These are phyloP conservation scores for Forbesichthys papilliferus DNA, from an alignment of 2,113 vertebrate species.

Conservation along the genomic window DNA sequence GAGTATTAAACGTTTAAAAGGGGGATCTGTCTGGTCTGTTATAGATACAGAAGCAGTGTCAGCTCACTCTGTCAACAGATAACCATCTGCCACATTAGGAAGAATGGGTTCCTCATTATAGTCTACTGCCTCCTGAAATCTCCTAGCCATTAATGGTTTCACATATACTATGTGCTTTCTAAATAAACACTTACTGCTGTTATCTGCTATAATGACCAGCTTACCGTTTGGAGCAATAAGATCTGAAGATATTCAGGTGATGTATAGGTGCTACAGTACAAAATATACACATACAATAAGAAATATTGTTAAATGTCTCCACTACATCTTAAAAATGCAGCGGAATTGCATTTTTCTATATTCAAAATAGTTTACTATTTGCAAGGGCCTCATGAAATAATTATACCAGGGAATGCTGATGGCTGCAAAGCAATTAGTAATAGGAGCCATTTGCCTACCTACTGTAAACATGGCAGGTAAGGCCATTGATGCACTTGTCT, in stretches of 20 bases:
- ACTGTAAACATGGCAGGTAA: conserved; percentile 61
- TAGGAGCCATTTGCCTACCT: conserved; percentile 42
- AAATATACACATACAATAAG: too few species aligned
- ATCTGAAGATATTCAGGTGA: neutral
- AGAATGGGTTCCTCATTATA: neutral
- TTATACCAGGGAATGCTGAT: neutral
- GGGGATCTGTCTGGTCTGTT: neutral
- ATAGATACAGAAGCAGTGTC: neutral
- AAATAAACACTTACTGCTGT: neutral
- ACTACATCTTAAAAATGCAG: too few species aligned
- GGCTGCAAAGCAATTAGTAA: neutral
- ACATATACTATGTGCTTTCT: neutral
- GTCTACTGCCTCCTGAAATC: neutral
- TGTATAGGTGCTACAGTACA: too few species aligned
- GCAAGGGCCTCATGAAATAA: neutral
- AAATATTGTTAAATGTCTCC: too few species aligned
- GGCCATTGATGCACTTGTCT: conserved; percentile 58
- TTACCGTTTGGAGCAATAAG: neutral
- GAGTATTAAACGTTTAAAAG: neutral
- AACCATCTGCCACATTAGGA: neutral
- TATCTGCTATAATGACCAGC: neutral
- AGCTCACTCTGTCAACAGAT: neutral
- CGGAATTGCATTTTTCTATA: neutral
- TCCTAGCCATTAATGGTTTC: too few species aligned
- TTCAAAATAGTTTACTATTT: neutral